phyloP scores from a whole-genome alignment of 2,888 invertebrate species.

The Anoplius nigerrimus region DNA sequence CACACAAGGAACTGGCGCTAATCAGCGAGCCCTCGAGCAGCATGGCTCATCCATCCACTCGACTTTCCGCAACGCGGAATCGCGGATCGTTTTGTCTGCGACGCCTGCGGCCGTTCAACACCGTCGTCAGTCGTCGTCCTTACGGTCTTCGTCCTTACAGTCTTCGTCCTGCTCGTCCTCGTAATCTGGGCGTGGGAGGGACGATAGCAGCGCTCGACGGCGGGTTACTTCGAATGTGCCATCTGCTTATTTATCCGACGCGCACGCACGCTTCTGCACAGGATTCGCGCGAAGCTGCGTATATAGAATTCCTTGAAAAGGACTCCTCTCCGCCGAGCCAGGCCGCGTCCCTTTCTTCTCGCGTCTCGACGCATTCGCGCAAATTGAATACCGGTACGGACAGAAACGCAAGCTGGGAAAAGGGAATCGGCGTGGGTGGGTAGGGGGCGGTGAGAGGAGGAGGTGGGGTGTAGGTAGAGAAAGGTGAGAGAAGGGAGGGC shows the following conservation, averaged over 20 bases:
- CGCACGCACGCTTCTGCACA: conserved; percentile 18
- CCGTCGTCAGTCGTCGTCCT: too few relatives aligned
- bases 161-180: too few relatives aligned
- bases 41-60: too few relatives aligned
- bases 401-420: conserved; percentile 6
- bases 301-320: conserved; percentile 31
- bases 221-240: conserved; percentile 6
- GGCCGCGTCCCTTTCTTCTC: background rate
- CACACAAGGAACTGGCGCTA: too few relatives aligned
- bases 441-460: background rate
- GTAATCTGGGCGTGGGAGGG: background rate
- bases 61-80: background rate
- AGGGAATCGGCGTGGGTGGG: background rate
- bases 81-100: conserved; percentile 1
- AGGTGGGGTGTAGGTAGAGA: background rate
- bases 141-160: too few relatives aligned
- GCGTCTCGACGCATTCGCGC: conserved; percentile 12
- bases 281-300: conserved; percentile 19
- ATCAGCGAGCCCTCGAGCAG: too few relatives aligned
- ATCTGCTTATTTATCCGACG: conserved; percentile 24
- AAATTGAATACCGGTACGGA: conserved; percentile 18
- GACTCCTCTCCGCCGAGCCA: background rate
- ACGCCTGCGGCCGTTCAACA: background rate
- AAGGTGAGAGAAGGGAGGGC: background rate
- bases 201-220: too few relatives aligned